A percentile compares a stretch with the other conserved stretches of the same genome.
Evolutionary conservation across 2,888 invertebrate genomes (phyloP).

Genomic region (Charanyca ferruginea): DNA sequence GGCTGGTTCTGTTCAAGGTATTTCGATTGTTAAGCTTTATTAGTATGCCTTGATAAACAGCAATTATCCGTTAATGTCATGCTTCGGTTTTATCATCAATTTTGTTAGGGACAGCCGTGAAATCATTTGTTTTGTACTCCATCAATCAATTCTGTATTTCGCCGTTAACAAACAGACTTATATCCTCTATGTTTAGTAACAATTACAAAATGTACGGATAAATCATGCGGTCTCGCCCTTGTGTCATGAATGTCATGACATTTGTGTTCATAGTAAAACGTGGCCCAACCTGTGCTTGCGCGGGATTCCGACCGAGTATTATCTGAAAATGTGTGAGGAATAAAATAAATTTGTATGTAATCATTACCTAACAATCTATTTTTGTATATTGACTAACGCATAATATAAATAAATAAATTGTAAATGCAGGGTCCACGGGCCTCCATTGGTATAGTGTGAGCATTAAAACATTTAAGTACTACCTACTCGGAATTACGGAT

Average conservation of each 20-base stretch:
- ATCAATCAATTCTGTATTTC: constrained; percentile 27
- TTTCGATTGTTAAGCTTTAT: constrained; percentile 38
- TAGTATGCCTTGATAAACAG: constrained; percentile 18
- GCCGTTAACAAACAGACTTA: background rate
- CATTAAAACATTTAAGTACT: constrained; percentile 1
- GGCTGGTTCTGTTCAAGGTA: constrained; percentile 52
- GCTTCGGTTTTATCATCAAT: constrained; percentile 39
- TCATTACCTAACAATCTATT: background rate
- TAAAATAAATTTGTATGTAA: constrained; percentile 26
- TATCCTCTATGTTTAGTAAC: constrained; percentile 37
- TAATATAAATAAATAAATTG: background rate
- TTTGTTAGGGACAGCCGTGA: constrained; percentile 30
- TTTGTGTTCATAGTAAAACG: constrained; percentile 74
- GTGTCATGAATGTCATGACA: constrained; percentile 81
- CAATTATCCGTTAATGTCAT: constrained; percentile 49
- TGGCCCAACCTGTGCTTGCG: constrained; percentile 65
- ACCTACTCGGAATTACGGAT: constrained; percentile 8
- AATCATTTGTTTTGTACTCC: constrained; percentile 20
- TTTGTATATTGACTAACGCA: background rate
- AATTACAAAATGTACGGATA: constrained; percentile 61
- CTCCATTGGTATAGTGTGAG: constrained; percentile 9
- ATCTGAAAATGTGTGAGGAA: constrained; percentile 78
- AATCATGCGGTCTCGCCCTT: constrained; percentile 75
- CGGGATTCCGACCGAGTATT: constrained; percentile 67
- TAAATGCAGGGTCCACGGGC: background rate